A percentile compares a stretch with the other conserved stretches of the same genome.
phyloP scores from a whole-genome alignment of 2,797 vertebrate genomes.

The Cyclopterus lumpus region DNA sequence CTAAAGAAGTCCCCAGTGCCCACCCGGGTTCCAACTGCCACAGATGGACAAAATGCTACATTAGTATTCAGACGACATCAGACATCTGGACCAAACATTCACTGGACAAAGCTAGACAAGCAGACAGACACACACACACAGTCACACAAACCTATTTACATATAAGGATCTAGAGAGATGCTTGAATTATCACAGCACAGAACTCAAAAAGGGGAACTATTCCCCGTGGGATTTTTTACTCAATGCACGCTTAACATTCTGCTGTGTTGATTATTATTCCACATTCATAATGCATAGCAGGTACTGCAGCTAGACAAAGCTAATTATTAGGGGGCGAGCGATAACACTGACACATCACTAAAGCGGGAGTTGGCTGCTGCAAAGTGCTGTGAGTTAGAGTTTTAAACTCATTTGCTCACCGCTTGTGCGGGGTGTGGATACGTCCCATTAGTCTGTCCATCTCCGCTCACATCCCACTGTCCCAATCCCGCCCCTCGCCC shows the following conservation, averaged over 20 bases:
- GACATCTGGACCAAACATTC: slow-evolving; percentile 49
- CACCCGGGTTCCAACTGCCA: slow-evolving; percentile 1
- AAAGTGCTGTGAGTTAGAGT: slow-evolving; percentile 58
- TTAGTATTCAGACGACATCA: slow-evolving; percentile 61
- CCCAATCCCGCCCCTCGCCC: not conserved
- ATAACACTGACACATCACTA: slow-evolving; percentile 75
- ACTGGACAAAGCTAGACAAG: slow-evolving; percentile 54
- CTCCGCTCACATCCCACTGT: slow-evolving; percentile 15
- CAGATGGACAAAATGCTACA: slow-evolving; percentile 42
- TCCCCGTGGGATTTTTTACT: slow-evolving; percentile 26
- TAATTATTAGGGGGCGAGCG: slow-evolving; percentile 70
- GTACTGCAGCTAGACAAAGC: slow-evolving; percentile 63
- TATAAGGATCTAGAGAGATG: slow-evolving; percentile 36
- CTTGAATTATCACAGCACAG: slow-evolving; percentile 36
- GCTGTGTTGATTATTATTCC: slow-evolving; percentile 51
- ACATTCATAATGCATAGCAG: slow-evolving; percentile 54
- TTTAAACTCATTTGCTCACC: slow-evolving; percentile 58
- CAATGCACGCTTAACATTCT: slow-evolving; percentile 57
- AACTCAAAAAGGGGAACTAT: slow-evolving; percentile 20
- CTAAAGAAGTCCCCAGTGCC: slow-evolving; percentile 16
- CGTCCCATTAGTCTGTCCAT: slow-evolving; percentile 72
- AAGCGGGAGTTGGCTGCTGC: slow-evolving; percentile 41
- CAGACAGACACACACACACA: slow-evolving; percentile 16
- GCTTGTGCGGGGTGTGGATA: slow-evolving; percentile 60
- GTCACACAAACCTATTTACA: slow-evolving; percentile 27